Evolutionary conservation across 2,888 invertebrate genomes (phyloP).

Genomic region (Aphidius colemani): DNA sequence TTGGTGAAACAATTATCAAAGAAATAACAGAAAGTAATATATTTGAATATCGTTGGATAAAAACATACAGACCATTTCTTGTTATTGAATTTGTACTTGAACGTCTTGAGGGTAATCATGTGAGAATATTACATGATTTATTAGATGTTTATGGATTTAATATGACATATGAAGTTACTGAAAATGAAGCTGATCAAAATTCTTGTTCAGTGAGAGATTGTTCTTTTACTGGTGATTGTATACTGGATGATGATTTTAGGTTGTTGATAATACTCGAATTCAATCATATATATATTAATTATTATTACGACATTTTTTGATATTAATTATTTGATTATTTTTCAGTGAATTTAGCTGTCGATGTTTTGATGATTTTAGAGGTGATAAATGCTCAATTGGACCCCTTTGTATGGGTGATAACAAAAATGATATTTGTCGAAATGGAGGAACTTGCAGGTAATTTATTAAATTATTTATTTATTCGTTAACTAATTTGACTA

Average conservation of each 20-base stretch:
- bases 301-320: slow-evolving; percentile 4
- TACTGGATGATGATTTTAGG: slow-evolving; percentile 73
- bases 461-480: slow-evolving; percentile 17
- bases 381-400: slow-evolving; percentile 78
- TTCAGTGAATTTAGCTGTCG: slow-evolving; percentile 76
- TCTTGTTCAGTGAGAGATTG: slow-evolving; percentile 82
- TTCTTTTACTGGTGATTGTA: slow-evolving; percentile 85
- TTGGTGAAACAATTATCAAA: slow-evolving; percentile 70
- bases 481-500: not conserved
- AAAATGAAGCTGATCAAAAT: slow-evolving; percentile 61
- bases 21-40: slow-evolving; percentile 77
- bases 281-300: slow-evolving; percentile 55
- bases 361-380: slow-evolving; percentile 82
- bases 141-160: slow-evolving; percentile 91
- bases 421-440: slow-evolving; percentile 71
- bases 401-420: slow-evolving; percentile 74
- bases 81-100: slow-evolving; percentile 78
- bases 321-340: not conserved
- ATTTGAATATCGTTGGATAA: slow-evolving; percentile 64
- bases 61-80: slow-evolving; percentile 73
- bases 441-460: slow-evolving; percentile 86
- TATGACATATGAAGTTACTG: slow-evolving; percentile 84
- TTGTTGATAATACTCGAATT: slow-evolving; percentile 45
- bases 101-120: slow-evolving; percentile 78
- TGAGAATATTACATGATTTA: slow-evolving; percentile 79